Evolutionary conservation across 2,797 vertebrate species (phyloP).

Genomic region (Knipowitschia caucasica): DNA sequence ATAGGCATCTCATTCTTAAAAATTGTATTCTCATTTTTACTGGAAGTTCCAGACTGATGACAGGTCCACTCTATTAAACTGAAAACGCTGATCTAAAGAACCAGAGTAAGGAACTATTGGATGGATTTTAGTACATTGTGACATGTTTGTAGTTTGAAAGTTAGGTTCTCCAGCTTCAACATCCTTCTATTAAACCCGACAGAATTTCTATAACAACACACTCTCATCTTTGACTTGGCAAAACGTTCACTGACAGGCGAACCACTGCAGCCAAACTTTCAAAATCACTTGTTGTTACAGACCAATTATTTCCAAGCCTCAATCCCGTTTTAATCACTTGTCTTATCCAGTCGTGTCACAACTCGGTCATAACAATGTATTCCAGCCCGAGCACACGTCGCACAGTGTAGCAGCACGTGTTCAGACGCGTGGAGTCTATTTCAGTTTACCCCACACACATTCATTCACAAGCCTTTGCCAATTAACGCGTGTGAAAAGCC

Average conservation of each 20-base stretch:
- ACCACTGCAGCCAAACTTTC: not conserved
- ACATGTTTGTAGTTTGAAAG: too few relatives aligned
- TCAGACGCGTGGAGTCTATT: constrained; percentile 15
- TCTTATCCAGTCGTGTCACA: constrained; percentile 6
- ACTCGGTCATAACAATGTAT: not conserved
- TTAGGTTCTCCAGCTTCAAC: too few relatives aligned
- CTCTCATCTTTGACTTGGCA: too few relatives aligned
- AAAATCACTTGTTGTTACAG: not conserved
- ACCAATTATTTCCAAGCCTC: not conserved
- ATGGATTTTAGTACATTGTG: too few relatives aligned
- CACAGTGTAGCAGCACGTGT: not conserved
- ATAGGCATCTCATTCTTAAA: too few relatives aligned
- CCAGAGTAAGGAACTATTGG: too few relatives aligned
- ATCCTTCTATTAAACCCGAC: too few relatives aligned
- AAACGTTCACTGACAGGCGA: not conserved
- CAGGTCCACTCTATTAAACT: too few relatives aligned
- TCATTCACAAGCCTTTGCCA: constrained; percentile 23
- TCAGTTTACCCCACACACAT: constrained; percentile 4
- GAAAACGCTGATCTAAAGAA: too few relatives aligned
- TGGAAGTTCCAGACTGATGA: too few relatives aligned
- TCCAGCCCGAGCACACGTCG: not conserved
- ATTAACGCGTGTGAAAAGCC: constrained; percentile 66
- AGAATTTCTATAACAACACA: too few relatives aligned
- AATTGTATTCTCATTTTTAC: too few relatives aligned
- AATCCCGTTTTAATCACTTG: not conserved